Conservation (phyloP, 2,113 vertebrate genomes). For the Poecilia latipinna region DNA sequence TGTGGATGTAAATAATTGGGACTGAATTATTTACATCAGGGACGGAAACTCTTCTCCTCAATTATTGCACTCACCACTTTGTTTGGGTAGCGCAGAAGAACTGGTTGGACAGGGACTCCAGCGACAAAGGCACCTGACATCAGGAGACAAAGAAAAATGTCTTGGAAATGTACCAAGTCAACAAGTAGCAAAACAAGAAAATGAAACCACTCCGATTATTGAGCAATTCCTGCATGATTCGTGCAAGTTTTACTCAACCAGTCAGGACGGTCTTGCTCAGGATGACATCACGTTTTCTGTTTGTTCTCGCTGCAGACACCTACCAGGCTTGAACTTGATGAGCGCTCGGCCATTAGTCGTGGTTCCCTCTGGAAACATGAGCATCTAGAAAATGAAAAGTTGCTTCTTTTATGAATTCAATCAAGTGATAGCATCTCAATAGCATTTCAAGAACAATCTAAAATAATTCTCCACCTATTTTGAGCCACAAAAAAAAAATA, state of each 20-base stretch:
- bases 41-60: no score
- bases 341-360: constrained; percentile 87
- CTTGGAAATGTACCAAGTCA: neutral
- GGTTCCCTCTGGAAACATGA: constrained; percentile 91
- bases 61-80: constrained; percentile 79
- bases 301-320: neutral
- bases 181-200: neutral
- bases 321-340: constrained; percentile 91
- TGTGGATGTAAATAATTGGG: no score
- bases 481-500: no score
- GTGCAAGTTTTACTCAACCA: neutral
- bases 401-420: neutral
- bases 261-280: neutral
- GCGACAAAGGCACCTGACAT: constrained; percentile 87
- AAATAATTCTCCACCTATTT: neutral
- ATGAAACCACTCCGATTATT: neutral
- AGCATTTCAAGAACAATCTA: neutral
- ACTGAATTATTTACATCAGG: no score
- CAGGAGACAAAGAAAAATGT: neutral
- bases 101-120: constrained; percentile 89
- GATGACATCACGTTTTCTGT: no score
- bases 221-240: constrained; percentile 5
- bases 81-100: constrained; percentile 88
- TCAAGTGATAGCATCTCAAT: neutral
- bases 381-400: constrained; percentile 75